A percentile compares a stretch with the other conserved stretches of the same genome.
These are phyloP conservation scores for Macquaria ambigua DNA, from an alignment of 2,113 vertebrate species.

Conservation along the genomic window DNA sequence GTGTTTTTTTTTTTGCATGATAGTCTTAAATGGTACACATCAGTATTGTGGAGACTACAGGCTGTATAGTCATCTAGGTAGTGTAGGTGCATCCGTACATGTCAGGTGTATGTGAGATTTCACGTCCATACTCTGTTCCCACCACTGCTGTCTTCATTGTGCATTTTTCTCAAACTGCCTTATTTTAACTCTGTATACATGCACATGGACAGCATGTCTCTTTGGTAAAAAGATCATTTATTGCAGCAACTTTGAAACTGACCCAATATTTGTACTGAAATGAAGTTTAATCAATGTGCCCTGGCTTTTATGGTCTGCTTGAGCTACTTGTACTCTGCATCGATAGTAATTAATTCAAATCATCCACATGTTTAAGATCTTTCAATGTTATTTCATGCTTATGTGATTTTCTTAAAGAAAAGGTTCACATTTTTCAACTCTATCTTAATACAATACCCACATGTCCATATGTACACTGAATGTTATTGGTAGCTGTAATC, in stretches of 20 bases:
- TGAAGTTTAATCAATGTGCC: not conserved
- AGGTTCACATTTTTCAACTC: not conserved
- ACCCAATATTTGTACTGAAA: not conserved
- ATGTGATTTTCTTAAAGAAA: not conserved
- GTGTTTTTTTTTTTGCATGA: slow-evolving; percentile 22
- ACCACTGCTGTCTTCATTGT: slow-evolving; percentile 31
- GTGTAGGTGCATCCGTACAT: slow-evolving; percentile 45
- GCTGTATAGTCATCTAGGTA: slow-evolving; percentile 27
- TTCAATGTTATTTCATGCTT: not conserved
- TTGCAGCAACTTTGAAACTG: not conserved
- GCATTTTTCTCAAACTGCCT: slow-evolving; percentile 21
- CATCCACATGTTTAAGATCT: not conserved
- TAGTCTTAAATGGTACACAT: not conserved
- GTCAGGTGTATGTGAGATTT: slow-evolving; percentile 73
- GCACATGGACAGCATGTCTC: not conserved
- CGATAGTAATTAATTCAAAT: not conserved
- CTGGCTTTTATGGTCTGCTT: not conserved
- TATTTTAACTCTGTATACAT: slow-evolving; percentile 13
- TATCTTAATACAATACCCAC: not conserved
- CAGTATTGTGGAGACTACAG: slow-evolving; percentile 20
- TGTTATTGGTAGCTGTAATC: not conserved
- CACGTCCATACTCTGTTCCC: slow-evolving; percentile 64
- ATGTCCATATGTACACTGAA: not conserved
- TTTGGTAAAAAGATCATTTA: not conserved
- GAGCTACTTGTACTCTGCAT: not conserved